Evolutionary conservation across 1,140 invertebrate species (phyloP), one percentile per base, ranked within the genome.

Genomic region (Ladona fulva): DNA sequence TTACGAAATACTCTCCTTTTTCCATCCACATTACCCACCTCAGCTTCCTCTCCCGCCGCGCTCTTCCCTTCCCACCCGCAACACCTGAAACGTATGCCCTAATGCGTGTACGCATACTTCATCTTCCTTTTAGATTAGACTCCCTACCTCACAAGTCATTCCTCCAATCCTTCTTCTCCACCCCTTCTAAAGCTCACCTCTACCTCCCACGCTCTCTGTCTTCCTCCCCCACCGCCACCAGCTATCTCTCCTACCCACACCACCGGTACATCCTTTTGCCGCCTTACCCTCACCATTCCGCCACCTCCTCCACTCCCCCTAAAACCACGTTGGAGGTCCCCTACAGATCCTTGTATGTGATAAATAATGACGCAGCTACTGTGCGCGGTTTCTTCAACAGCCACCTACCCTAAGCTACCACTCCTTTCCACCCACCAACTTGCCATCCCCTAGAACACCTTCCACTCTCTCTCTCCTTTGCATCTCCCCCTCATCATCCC

Each of bases 101-200:
- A 66, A 66, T 66, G 52, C 52, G 52, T 66, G 52, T 66, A 66
- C 52, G 52, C 52, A 66, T 66, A 66, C 52, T 66, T 66, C 52
- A 66, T 66, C 52, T 66, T 66, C 52, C 52, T 66, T 66, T 66
- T 66, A 66, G 52, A 66, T 66, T 66, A 66, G 52, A 66, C 52
- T 66, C n/a, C 52, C 44, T 52, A 52, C 44, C 52, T 66, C 52
- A 66, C 52, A 66, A 66, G 52, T 66, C 52, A 66, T 66, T 66
- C 52, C 52, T 66, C 52, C 52, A 66, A 66, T 66, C 52, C 52
- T 66, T 66, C 52, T 66, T 66, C 52, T 66, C 52, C 52, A 66
- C 52, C 52, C 12, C 52, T 52, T 52, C 19, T 11, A 52, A 52
- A 52, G 10, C 44, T 52, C 44, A 52, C 44, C 44, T 52, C 52